phyloP scores from a whole-genome alignment of 2,113 vertebrate genomes.

The Antechinus flavipes region DNA sequence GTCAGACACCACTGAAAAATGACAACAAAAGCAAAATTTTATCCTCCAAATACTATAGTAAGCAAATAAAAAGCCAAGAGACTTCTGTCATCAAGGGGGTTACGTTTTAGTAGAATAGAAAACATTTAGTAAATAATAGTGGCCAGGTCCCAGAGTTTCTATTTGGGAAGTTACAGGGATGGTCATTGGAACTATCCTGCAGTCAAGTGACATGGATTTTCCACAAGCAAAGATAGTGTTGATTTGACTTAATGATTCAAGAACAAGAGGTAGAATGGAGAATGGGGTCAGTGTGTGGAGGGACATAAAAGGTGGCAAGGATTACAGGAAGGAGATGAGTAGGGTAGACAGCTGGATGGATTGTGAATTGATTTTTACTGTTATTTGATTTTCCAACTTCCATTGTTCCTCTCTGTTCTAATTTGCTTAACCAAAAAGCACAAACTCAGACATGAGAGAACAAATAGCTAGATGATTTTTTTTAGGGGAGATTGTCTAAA shows the following conservation, averaged over 20 bases:
- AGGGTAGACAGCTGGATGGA: background rate
- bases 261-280: background rate
- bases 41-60: background rate
- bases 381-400: background rate
- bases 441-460: background rate
- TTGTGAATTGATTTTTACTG: background rate
- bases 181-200: background rate
- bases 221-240: background rate
- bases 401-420: background rate
- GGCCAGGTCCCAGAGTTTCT: background rate
- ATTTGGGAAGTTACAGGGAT: background rate
- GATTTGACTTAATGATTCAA: background rate
- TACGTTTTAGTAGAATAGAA: background rate
- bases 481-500: background rate
- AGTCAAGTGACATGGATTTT: background rate
- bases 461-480: background rate
- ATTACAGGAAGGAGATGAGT: background rate
- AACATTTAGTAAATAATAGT: background rate
- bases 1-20: background rate
- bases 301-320: background rate
- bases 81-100: background rate
- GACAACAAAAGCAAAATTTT: background rate
- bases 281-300: background rate
- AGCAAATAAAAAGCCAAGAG: background rate
- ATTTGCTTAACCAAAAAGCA: background rate